These are phyloP conservation scores for Ophion ventricosus DNA, from an alignment of 2,888 invertebrate species.

Conservation along the genomic window DNA sequence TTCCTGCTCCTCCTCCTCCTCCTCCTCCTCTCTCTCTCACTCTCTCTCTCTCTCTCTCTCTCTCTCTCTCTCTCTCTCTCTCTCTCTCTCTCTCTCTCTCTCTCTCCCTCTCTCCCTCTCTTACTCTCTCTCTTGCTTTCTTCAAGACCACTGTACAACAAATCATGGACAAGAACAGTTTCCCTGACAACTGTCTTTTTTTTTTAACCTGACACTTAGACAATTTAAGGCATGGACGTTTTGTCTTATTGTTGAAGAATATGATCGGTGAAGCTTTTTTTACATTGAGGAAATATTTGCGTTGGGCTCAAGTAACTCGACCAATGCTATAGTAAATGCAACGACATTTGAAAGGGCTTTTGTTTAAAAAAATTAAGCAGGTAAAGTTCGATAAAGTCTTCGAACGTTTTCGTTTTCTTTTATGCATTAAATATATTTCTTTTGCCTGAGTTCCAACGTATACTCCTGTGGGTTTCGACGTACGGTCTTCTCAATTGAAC, in stretches of 20 bases:
- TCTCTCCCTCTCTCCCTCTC: too few relatives aligned
- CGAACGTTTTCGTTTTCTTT: too few relatives aligned
- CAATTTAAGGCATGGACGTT: not conserved
- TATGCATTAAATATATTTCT: too few relatives aligned
- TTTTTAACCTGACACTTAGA: not conserved
- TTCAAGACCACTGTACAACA: conserved; percentile 17
- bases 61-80: not conserved
- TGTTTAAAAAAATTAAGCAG: too few relatives aligned
- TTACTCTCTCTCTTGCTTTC: not conserved
- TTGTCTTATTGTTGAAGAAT: not conserved
- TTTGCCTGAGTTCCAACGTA: too few relatives aligned
- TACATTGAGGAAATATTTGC: not conserved
- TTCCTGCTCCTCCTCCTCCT: not conserved
- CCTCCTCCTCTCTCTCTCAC: not conserved
- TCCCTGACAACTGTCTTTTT: not conserved
- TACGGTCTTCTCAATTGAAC: too few relatives aligned
- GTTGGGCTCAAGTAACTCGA: too few relatives aligned
- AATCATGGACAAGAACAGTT: conserved; percentile 48
- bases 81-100: not conserved
- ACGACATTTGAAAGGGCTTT: too few relatives aligned
- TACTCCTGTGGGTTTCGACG: too few relatives aligned
- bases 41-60: not conserved
- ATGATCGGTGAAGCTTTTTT: not conserved
- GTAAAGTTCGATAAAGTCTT: too few relatives aligned
- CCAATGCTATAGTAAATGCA: too few relatives aligned